Evolutionary conservation across 2,888 invertebrate genomes (phyloP).

Genomic region (Lamellibrachia satsuma): DNA sequence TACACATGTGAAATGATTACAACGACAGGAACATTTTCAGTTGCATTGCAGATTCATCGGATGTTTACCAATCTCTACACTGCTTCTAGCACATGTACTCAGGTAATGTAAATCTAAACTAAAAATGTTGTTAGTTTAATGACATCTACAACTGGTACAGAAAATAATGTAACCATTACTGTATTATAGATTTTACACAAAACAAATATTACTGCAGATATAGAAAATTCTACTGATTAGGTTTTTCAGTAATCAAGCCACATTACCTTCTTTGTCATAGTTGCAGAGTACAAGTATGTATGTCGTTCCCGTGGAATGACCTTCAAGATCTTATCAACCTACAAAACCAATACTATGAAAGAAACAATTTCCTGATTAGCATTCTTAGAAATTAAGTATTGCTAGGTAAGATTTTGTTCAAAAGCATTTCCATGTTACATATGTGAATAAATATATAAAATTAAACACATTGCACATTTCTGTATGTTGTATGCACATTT

Average conservation of each 20-base stretch:
- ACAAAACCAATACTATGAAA: constrained; percentile 31
- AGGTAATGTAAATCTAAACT: no score
- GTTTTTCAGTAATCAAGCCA: neutral
- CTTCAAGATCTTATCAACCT: constrained; percentile 93
- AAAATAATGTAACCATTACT: no score
- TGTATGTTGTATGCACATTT: no score
- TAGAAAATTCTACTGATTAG: neutral
- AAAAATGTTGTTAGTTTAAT: no score
- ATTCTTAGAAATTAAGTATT: neutral
- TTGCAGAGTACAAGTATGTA: constrained; percentile 96
- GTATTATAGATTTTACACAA: neutral
- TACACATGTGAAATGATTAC: neutral
- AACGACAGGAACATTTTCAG: no score
- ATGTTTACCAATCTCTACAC: no score
- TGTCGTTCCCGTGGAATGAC: constrained; percentile 89
- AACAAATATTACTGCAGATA: neutral
- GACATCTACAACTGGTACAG: no score
- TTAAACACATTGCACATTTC: no score
- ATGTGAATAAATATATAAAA: no score
- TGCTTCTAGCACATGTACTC: no score
- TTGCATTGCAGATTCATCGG: no score
- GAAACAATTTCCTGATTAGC: neutral
- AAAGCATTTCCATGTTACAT: no score
- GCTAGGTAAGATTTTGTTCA: neutral
- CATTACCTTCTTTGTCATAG: constrained; percentile 85